Conservation (phyloP, 2,797 vertebrate genomes). For the Etheostoma perlongum region DNA sequence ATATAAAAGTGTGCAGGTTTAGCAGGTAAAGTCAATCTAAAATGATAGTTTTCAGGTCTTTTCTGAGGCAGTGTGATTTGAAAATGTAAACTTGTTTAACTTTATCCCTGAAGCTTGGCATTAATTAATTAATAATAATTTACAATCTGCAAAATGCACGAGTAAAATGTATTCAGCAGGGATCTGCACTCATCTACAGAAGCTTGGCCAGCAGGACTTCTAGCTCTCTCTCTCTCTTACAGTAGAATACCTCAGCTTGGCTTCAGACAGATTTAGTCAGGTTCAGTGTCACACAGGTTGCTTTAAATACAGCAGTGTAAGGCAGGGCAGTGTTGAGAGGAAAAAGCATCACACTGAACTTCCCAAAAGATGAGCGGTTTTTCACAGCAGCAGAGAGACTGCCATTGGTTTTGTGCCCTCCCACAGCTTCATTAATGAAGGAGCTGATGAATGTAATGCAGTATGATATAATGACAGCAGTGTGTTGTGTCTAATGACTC, state of each 20-base stretch:
- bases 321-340: constrained; percentile 28
- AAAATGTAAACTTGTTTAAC: constrained; percentile 49
- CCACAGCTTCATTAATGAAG: constrained; percentile 60
- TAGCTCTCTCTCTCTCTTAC: constrained; percentile 32
- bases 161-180: constrained; percentile 58
- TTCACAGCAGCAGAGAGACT: constrained; percentile 39
- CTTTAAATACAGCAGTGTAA: constrained; percentile 66
- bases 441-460: constrained; percentile 65
- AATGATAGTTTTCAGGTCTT: constrained; percentile 3
- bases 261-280: constrained; percentile 68
- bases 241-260: constrained; percentile 57
- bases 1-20: not conserved
- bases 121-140: constrained; percentile 39
- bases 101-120: constrained; percentile 33
- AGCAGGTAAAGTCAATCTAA: not conserved
- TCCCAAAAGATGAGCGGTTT: constrained; percentile 43
- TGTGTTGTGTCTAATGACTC: constrained; percentile 70
- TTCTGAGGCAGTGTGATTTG: constrained; percentile 9
- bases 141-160: constrained; percentile 60
- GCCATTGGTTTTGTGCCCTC: constrained; percentile 39
- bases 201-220: constrained; percentile 32
- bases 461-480: constrained; percentile 63
- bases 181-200: constrained; percentile 46
- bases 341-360: constrained; percentile 41
- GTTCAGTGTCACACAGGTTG: constrained; percentile 71